These are phyloP conservation scores for Ligdia adustata DNA, from an alignment of 2,888 invertebrate species.

Conservation along the genomic window DNA sequence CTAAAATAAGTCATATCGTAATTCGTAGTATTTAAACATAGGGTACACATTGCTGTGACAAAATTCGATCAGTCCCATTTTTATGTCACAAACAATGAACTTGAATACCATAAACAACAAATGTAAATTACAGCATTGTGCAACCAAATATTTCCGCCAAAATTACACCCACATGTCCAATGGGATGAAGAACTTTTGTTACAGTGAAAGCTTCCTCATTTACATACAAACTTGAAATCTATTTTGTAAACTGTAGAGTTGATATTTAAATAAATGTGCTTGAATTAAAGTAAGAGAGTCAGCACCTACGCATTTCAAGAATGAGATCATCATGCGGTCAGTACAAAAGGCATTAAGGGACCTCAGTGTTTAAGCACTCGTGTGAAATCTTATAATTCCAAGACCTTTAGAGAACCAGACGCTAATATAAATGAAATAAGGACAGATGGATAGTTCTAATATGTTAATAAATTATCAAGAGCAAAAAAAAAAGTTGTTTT, in stretches of 20 bases:
- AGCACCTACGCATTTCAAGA: slow-evolving; percentile 36
- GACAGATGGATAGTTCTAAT: slow-evolving; percentile 4
- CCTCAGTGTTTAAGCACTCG: slow-evolving; percentile 37
- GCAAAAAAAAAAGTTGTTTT: no score
- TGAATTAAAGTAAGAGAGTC: slow-evolving; percentile 2
- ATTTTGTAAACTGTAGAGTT: neutral
- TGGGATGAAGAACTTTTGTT: slow-evolving; percentile 8
- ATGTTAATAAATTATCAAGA: no score
- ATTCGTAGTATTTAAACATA: no score
- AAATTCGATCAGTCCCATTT: no score
- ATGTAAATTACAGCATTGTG: slow-evolving; percentile 8
- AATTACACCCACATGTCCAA: slow-evolving; percentile 20
- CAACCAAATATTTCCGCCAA: slow-evolving; percentile 33
- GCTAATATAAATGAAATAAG: slow-evolving; percentile 1
- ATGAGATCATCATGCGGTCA: slow-evolving; percentile 42
- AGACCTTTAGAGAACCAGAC: slow-evolving; percentile 21
- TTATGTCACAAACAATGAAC: slow-evolving; percentile 1
- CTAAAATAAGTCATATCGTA: no score
- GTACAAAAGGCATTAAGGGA: slow-evolving; percentile 37
- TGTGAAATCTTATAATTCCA: slow-evolving; percentile 44
- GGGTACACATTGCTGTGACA: no score
- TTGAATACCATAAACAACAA: slow-evolving; percentile 2
- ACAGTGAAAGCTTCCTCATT: slow-evolving; percentile 8
- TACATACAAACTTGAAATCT: neutral
- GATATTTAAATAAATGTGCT: neutral